Evolutionary conservation across 2,888 invertebrate species (phyloP).

Genomic region (Perdita meconis): DNA sequence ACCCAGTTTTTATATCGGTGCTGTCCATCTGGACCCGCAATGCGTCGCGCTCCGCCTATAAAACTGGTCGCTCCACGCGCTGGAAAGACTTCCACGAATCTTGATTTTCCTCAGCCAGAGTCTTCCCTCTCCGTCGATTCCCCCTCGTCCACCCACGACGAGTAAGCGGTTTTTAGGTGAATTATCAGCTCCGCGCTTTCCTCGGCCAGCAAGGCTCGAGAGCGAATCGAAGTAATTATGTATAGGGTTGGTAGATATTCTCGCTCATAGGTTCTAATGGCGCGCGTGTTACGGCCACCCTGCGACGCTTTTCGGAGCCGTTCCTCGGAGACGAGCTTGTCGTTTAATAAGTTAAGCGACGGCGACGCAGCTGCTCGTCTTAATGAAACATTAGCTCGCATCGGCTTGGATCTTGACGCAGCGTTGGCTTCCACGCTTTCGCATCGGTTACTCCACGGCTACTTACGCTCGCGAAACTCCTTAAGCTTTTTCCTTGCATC

Average conservation of each 20-base stretch:
- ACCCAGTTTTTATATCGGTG: slow-evolving; percentile 74
- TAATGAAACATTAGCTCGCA: slow-evolving; percentile 83
- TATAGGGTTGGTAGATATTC: slow-evolving; percentile 49
- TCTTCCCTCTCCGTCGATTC: not conserved
- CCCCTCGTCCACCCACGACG: too few species aligned
- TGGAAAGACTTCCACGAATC: slow-evolving; percentile 74
- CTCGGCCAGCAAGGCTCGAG: slow-evolving; percentile 47
- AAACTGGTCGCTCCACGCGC: slow-evolving; percentile 54
- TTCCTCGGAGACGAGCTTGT: slow-evolving; percentile 75
- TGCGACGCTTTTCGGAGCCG: slow-evolving; percentile 55
- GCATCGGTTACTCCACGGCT: slow-evolving; percentile 23
- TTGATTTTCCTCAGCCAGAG: slow-evolving; percentile 41
- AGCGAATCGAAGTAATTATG: slow-evolving; percentile 77
- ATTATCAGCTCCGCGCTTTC: not conserved
- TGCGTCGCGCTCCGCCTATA: slow-evolving; percentile 62
- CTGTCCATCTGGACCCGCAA: slow-evolving; percentile 56
- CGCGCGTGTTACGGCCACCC: slow-evolving; percentile 13
- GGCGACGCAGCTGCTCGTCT: slow-evolving; percentile 83
- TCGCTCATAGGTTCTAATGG: slow-evolving; percentile 25
- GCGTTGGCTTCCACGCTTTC: slow-evolving; percentile 30
- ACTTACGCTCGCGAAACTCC: not conserved
- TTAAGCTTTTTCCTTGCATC: not conserved
- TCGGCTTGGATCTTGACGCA: slow-evolving; percentile 71
- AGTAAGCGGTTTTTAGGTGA: too few species aligned
- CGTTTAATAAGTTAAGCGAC: slow-evolving; percentile 84